Evolutionary conservation across 1,140 invertebrate species (phyloP).

Genomic region (Drosophila melanica): DNA sequence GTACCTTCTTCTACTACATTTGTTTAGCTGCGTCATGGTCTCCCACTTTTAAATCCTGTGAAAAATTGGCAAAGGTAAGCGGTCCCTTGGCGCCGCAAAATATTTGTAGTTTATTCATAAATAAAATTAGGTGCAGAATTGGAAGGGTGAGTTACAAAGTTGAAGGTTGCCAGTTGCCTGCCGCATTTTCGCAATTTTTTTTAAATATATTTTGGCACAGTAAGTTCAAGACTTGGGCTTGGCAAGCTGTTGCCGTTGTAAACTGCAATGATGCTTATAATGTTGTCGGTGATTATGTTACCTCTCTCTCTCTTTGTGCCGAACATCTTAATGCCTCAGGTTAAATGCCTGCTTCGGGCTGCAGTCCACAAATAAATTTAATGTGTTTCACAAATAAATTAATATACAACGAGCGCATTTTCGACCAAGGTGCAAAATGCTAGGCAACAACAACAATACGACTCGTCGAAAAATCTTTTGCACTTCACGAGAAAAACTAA

Average conservation of each 20-base stretch:
- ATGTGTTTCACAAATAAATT: too few species aligned
- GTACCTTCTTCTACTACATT: not conserved
- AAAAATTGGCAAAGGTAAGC: conserved; percentile 7
- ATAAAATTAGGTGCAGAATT: conserved; percentile 44
- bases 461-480: too few species aligned
- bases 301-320: not conserved
- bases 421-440: too few species aligned
- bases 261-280: conserved; percentile 69
- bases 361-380: not conserved
- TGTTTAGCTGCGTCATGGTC: conserved; percentile 1
- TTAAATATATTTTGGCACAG: not conserved
- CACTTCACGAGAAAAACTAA: too few species aligned
- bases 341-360: conserved; percentile 19
- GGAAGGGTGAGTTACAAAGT: conserved; percentile 44
- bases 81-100: conserved; percentile 28
- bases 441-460: too few species aligned
- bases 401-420: too few species aligned
- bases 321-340: conserved; percentile 19
- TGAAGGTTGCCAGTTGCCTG: conserved; percentile 13
- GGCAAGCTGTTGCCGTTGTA: conserved; percentile 39
- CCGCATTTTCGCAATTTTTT: not conserved
- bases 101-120: conserved; percentile 55
- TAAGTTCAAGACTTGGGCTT: conserved; percentile 16
- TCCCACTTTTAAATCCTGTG: not conserved
- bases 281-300: conserved; percentile 62